Conservation (phyloP, 2,888 invertebrate genomes). For the Cyclophora punctaria region DNA sequence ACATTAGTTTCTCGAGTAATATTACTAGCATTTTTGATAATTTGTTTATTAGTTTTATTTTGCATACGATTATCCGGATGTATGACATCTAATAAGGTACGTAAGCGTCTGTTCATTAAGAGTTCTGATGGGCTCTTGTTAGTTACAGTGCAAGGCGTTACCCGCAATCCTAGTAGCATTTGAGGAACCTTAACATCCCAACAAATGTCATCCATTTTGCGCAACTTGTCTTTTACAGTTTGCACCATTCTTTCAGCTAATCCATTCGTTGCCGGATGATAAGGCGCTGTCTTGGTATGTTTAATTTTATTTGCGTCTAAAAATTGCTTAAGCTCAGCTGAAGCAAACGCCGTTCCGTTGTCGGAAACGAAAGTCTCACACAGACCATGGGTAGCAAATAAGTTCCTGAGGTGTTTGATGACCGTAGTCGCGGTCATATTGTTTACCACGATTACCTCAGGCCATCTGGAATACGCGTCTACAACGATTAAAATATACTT, state of each 20-base stretch:
- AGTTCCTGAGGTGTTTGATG: constrained; percentile 6
- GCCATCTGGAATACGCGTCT: constrained; percentile 10
- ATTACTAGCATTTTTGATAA: not conserved
- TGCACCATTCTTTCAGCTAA: constrained; percentile 13
- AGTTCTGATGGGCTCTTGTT: not conserved
- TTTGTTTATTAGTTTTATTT: not conserved
- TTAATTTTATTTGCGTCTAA: constrained; percentile 13
- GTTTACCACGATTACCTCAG: not conserved
- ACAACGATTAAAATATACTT: constrained; percentile 12
- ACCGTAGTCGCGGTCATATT: constrained; percentile 8
- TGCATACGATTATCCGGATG: not conserved
- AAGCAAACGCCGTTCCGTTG: constrained; percentile 12
- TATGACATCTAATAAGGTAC: not conserved
- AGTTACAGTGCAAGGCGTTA: not conserved
- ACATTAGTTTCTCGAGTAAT: not conserved
- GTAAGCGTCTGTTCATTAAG: not conserved
- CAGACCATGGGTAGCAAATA: constrained; percentile 5
- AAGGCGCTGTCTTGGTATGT: constrained; percentile 7
- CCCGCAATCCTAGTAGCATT: not conserved
- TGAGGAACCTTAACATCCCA: not conserved
- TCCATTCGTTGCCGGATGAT: constrained; percentile 11
- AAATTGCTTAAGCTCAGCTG: constrained; percentile 12
- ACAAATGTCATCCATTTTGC: not conserved
- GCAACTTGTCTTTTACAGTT: constrained; percentile 8
- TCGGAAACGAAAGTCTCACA: constrained; percentile 9